A percentile compares a stretch with the other conserved stretches of the same genome.
These are phyloP conservation scores for Diarsia rubi DNA, from an alignment of 2,888 invertebrate genomes.

Conservation along the genomic window DNA sequence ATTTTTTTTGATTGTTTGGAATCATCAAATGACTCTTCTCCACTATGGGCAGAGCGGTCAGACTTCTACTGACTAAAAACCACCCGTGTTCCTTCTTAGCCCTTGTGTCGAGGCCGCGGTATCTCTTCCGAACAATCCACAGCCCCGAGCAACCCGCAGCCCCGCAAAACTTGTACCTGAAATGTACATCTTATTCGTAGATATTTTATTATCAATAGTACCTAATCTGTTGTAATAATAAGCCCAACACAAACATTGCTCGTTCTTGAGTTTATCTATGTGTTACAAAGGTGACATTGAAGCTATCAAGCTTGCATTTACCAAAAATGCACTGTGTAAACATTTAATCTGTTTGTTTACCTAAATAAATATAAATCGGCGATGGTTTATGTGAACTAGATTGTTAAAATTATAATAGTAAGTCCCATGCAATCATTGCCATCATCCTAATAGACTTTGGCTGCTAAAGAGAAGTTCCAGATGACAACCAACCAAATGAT, in stretches of 20 bases:
- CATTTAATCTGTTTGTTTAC: slow-evolving; percentile 3
- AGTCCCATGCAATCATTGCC: not conserved
- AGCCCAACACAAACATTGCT: slow-evolving; percentile 29
- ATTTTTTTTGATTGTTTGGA: no score
- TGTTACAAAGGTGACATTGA: slow-evolving; percentile 51
- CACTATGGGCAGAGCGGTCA: no score
- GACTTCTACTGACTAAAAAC: no score
- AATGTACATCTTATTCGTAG: not conserved
- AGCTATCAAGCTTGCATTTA: slow-evolving; percentile 28
- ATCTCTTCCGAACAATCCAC: no score
- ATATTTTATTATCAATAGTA: not conserved
- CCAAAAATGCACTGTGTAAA: slow-evolving; percentile 31
- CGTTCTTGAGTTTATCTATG: slow-evolving; percentile 47
- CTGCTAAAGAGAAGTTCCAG: not conserved
- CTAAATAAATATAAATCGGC: slow-evolving; percentile 8
- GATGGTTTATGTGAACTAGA: slow-evolving; percentile 1
- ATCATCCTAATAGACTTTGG: not conserved
- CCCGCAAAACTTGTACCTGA: not conserved
- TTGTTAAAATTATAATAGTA: no score
- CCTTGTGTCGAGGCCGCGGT: no score
- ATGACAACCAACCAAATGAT: no score
- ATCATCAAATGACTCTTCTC: no score
- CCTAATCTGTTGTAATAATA: slow-evolving; percentile 13
- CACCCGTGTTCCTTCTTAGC: no score
- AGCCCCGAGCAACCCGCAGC: no score